Evolutionary conservation across 2,888 invertebrate species (phyloP).

Genomic region (Cheilosia impressa): DNA sequence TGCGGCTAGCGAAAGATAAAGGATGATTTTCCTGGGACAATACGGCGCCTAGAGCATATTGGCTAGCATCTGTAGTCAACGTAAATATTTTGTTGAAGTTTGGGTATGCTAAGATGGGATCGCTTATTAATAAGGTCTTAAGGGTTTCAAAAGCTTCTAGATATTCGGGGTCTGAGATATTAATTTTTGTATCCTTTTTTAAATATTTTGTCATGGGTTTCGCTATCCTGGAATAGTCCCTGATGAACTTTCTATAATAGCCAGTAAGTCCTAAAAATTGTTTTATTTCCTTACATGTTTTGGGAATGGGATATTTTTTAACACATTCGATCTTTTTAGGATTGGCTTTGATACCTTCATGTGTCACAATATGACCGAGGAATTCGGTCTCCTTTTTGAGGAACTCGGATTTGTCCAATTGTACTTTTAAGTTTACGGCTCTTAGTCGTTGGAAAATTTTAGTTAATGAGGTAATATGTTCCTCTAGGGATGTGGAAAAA

Average conservation of each 20-base stretch:
- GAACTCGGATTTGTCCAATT: constrained; percentile 72
- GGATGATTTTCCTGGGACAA: constrained; percentile 77
- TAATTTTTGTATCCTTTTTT: constrained; percentile 57
- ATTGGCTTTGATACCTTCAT: constrained; percentile 19
- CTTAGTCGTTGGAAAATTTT: constrained; percentile 60
- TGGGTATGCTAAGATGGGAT: constrained; percentile 58
- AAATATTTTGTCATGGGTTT: constrained; percentile 62
- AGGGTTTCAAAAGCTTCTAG: constrained; percentile 57
- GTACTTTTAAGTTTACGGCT: constrained; percentile 62
- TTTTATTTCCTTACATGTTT: constrained; percentile 63
- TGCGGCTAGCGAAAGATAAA: constrained; percentile 77
- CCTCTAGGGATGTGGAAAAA: constrained; percentile 68
- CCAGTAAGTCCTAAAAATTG: constrained; percentile 51
- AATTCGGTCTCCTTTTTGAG: constrained; percentile 72
- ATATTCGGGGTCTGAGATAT: constrained; percentile 59
- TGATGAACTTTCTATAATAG: constrained; percentile 64
- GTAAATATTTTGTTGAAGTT: constrained; percentile 76
- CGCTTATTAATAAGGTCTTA: constrained; percentile 49
- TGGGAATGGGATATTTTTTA: constrained; percentile 57
- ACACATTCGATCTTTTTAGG: constrained; percentile 31
- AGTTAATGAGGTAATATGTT: constrained; percentile 56
- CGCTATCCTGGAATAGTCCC: constrained; percentile 56
- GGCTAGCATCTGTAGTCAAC: constrained; percentile 78
- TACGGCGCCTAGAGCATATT: constrained; percentile 77
- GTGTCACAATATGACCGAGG: constrained; percentile 77